Conservation (phyloP, 2,113 vertebrate species). For the Daubentonia madagascariensis region DNA sequence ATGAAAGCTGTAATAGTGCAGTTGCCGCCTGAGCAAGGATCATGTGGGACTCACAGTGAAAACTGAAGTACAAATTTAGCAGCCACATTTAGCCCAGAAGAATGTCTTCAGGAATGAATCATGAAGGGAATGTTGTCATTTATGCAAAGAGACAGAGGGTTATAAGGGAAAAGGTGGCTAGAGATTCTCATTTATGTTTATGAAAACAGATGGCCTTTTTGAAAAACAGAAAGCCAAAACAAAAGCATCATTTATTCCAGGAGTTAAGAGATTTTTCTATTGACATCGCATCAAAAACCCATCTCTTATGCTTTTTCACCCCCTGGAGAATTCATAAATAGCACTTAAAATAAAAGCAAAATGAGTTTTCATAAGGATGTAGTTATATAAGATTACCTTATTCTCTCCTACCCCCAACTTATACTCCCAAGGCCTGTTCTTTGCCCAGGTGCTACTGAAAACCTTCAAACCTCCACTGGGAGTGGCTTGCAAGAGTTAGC, state of each 20-base stretch:
- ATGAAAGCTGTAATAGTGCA: background rate
- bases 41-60: constrained; percentile 31
- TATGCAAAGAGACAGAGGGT: constrained; percentile 51
- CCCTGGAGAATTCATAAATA: constrained; percentile 50
- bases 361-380: constrained; percentile 16
- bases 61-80: constrained; percentile 67
- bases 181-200: constrained; percentile 37
- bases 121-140: constrained; percentile 41
- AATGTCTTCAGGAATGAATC: constrained; percentile 69
- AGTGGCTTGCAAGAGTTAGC: background rate
- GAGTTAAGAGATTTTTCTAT: constrained; percentile 42
- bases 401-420: background rate
- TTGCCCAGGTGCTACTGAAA: background rate
- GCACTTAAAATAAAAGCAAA: constrained; percentile 64
- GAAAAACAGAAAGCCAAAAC: constrained; percentile 59
- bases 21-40: constrained; percentile 12
- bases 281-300: constrained; percentile 39
- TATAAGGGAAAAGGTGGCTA: constrained; percentile 58
- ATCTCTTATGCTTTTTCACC: constrained; percentile 48
- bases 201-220: constrained; percentile 70
- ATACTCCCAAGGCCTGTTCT: constrained; percentile 21
- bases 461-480: background rate
- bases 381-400: background rate
- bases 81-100: constrained; percentile 62
- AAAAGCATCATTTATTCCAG: constrained; percentile 62